Percentiles rank a stretch among this genome's conserved stretches.
Evolutionary conservation across 2,797 vertebrate genomes (phyloP).

Genomic region (Rhinophrynus dorsalis): DNA sequence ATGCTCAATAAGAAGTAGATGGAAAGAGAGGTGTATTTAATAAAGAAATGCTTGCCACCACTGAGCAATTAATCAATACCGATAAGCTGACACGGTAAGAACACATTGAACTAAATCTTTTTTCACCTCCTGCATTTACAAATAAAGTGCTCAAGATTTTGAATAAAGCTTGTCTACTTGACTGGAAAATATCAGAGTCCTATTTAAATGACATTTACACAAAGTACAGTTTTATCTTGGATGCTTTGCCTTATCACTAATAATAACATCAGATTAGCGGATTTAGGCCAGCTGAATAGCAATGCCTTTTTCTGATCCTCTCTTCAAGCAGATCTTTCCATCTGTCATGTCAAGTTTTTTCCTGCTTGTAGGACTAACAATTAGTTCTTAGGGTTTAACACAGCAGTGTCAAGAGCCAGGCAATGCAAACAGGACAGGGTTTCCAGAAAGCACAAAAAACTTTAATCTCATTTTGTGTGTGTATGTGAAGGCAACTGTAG

Average conservation of each 20-base stretch:
- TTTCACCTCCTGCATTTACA: slow-evolving; percentile 66
- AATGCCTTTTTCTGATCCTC: slow-evolving; percentile 67
- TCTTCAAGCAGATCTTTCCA: slow-evolving; percentile 72
- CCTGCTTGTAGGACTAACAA: slow-evolving; percentile 61
- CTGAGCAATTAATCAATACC: slow-evolving; percentile 71
- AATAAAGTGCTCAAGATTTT: slow-evolving; percentile 72
- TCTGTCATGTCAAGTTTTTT: slow-evolving; percentile 69
- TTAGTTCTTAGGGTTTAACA: slow-evolving; percentile 58
- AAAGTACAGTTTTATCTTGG: slow-evolving; percentile 73
- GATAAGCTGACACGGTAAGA: slow-evolving; percentile 68
- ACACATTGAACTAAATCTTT: slow-evolving; percentile 66
- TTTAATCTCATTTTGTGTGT: too few species aligned
- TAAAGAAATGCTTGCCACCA: slow-evolving; percentile 59
- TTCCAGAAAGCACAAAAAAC: too few species aligned
- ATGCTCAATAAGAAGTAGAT: background rate
- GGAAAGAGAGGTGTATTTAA: background rate
- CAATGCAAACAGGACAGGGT: background rate
- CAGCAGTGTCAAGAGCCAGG: background rate
- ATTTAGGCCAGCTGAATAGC: slow-evolving; percentile 69
- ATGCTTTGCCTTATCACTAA: slow-evolving; percentile 71
- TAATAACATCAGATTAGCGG: slow-evolving; percentile 79
- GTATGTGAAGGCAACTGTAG: too few species aligned
- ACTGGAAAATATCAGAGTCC: slow-evolving; percentile 68
- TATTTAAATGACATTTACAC: slow-evolving; percentile 76
- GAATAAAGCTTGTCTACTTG: slow-evolving; percentile 70